phyloP scores from a whole-genome alignment of 1,140 invertebrate species.

The Magallana ariakensis region DNA sequence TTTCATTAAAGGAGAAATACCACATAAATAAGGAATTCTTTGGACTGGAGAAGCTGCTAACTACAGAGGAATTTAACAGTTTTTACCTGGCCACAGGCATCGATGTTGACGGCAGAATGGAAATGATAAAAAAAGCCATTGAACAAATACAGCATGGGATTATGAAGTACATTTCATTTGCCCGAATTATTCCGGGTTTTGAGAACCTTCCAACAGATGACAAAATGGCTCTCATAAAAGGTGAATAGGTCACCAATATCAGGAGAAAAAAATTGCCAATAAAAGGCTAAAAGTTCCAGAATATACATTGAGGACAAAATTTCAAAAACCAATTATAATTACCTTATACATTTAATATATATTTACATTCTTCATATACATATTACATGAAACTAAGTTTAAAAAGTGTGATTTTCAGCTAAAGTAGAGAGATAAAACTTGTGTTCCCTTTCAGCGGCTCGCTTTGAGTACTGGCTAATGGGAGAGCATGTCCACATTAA shows the following conservation, averaged over 20 bases:
- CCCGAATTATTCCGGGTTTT: constrained; percentile 73
- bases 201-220: constrained; percentile 67
- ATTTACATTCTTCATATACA: background rate
- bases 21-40: constrained; percentile 62
- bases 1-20: background rate
- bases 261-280: no score
- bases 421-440: background rate
- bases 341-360: background rate
- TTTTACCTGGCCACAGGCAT: constrained; percentile 71
- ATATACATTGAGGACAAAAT: background rate
- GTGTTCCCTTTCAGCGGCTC: constrained; percentile 51
- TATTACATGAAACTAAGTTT: background rate
- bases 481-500: constrained; percentile 62
- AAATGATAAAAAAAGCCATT: constrained; percentile 64
- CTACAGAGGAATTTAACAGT: constrained; percentile 67
- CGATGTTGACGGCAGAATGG: constrained; percentile 69
- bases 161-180: constrained; percentile 69
- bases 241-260: constrained; percentile 42
- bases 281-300: no score
- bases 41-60: constrained; percentile 64
- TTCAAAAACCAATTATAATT: background rate
- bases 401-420: background rate
- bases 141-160: constrained; percentile 66
- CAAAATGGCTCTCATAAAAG: constrained; percentile 72
- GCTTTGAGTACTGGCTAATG: constrained; percentile 70